These are phyloP conservation scores for Salvelinus namaycush DNA, from an alignment of 2,113 vertebrate species.

Conservation along the genomic window DNA sequence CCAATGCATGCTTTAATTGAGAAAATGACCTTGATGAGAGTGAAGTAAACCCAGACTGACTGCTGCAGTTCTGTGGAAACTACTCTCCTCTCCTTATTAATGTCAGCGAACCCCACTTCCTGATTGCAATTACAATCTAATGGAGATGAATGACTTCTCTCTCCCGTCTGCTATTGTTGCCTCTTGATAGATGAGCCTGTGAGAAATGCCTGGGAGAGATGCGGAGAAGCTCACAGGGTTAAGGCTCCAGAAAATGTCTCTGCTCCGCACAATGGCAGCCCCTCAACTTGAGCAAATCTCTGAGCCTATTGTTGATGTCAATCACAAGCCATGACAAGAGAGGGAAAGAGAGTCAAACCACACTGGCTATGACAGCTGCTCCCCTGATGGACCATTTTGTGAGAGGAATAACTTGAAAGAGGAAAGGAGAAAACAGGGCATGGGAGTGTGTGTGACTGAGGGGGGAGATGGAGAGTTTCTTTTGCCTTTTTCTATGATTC, in stretches of 20 bases:
- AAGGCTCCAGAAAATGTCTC: conserved; percentile 39
- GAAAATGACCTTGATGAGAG: conserved; percentile 37
- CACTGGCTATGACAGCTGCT: conserved; percentile 12
- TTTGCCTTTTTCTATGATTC: too few relatives aligned
- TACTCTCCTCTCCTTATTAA: conserved; percentile 37
- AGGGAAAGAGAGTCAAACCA: neutral
- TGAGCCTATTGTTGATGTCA: conserved; percentile 41
- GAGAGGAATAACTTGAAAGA: neutral
- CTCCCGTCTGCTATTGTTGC: neutral
- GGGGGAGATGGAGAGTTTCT: neutral
- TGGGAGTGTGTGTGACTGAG: too few relatives aligned
- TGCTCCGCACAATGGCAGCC: conserved; percentile 6
- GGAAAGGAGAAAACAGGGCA: neutral
- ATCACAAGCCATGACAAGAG: conserved; percentile 36
- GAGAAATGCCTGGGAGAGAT: too few relatives aligned
- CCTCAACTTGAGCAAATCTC: conserved; percentile 24
- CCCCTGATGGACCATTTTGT: conserved; percentile 15
- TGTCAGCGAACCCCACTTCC: conserved; percentile 34
- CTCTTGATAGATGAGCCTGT: too few relatives aligned
- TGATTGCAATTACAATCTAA: conserved; percentile 60
- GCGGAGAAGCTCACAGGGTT: neutral
- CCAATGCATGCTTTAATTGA: conserved; percentile 43
- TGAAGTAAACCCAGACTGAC: conserved; percentile 11
- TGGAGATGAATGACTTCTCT: conserved; percentile 54
- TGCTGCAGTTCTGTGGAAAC: conserved; percentile 1